Percentiles rank a stretch among this genome's conserved stretches.
These are phyloP conservation scores for Pipistrellus kuhlii DNA, from an alignment of 2,797 vertebrate genomes.

Conservation along the genomic window DNA sequence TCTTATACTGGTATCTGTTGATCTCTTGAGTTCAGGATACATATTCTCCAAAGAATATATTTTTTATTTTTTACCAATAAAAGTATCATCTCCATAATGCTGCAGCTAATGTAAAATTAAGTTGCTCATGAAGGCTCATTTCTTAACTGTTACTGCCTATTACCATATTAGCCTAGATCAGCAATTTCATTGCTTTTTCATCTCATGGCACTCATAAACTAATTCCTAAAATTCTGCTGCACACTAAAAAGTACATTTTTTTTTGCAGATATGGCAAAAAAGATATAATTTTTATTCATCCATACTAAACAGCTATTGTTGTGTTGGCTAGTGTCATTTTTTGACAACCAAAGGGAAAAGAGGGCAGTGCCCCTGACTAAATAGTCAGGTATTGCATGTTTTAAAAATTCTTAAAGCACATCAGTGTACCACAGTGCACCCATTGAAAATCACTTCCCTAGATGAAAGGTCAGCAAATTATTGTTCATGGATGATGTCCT, in stretches of 20 bases:
- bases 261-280: background rate
- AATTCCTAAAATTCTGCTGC: background rate
- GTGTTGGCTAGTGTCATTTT: background rate
- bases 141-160: background rate
- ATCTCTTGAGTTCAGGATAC: background rate
- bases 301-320: background rate
- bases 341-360: background rate
- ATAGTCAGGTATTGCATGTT: background rate
- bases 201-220: background rate
- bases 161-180: background rate
- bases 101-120: conserved; percentile 7
- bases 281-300: background rate
- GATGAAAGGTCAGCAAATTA: background rate
- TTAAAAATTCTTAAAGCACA: background rate
- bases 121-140: background rate
- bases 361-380: background rate
- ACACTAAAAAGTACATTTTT: background rate
- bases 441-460: background rate
- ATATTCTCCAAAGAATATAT: background rate
- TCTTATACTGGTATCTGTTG: background rate
- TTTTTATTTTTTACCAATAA: background rate
- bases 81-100: background rate
- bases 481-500: background rate
- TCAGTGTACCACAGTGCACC: background rate
- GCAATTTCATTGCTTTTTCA: background rate